These are phyloP conservation scores for Taenioides sp. DNA, from an alignment of 2,797 vertebrate species.

Conservation along the genomic window DNA sequence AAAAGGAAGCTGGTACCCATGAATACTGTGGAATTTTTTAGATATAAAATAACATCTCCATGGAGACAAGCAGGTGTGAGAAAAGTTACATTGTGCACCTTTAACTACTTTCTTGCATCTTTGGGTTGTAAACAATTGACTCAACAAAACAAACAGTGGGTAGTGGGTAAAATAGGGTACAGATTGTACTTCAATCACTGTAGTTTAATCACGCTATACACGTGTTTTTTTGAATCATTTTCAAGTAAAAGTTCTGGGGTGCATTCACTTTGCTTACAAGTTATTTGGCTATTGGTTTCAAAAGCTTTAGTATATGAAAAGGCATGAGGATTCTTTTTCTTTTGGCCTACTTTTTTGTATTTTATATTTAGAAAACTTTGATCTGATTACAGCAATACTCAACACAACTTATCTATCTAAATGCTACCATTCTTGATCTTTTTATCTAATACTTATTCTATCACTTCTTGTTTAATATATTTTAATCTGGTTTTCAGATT, in stretches of 20 bases:
- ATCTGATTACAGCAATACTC: neutral
- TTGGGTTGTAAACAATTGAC: constrained; percentile 11
- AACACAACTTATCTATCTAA: neutral
- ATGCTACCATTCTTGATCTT: neutral
- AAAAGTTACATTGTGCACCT: neutral
- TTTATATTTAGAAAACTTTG: neutral
- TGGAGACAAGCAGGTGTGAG: neutral
- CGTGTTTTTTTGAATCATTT: neutral
- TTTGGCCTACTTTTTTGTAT: too few relatives aligned
- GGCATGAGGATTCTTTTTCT: neutral
- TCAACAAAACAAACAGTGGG: constrained; percentile 3
- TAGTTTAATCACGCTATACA: neutral
- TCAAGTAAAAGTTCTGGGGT: neutral
- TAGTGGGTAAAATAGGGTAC: neutral
- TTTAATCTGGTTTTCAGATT: too few relatives aligned
- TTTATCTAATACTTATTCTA: neutral
- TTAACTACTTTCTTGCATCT: constrained; percentile 5
- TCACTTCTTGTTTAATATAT: neutral
- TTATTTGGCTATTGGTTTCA: neutral
- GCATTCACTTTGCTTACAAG: neutral
- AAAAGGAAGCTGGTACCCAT: too few relatives aligned
- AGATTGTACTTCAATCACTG: neutral
- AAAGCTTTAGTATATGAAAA: neutral
- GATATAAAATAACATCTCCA: too few relatives aligned
- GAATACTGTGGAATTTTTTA: too few relatives aligned